phyloP scores from a whole-genome alignment of 2,888 invertebrate genomes.

The Drosophila lutescens region DNA sequence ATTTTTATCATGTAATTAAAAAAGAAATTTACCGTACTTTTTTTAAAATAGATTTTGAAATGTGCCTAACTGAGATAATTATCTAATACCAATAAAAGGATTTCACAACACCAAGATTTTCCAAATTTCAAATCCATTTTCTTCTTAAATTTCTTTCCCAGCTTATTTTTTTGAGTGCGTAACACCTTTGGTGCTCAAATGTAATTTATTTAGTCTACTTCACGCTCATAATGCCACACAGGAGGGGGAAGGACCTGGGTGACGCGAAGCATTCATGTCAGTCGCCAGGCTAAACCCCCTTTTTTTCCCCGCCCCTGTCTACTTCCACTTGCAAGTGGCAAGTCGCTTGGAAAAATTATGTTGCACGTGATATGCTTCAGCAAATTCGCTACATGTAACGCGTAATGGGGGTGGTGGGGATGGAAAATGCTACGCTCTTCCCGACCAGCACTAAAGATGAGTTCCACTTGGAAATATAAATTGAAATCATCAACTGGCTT shows the following conservation, averaged over 20 bases:
- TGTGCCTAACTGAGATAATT: no score
- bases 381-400: constrained; percentile 64
- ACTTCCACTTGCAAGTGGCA: constrained; percentile 52
- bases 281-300: constrained; percentile 24
- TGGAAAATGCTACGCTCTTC: constrained; percentile 5
- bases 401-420: constrained; percentile 16
- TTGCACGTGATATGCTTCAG: constrained; percentile 82
- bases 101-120: no score
- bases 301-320: not conserved
- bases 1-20: no score
- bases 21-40: no score
- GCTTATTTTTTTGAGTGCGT: constrained; percentile 50
- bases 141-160: not conserved
- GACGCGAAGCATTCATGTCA: constrained; percentile 60
- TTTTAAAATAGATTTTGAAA: no score
- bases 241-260: constrained; percentile 3
- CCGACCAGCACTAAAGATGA: constrained; percentile 69
- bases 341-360: constrained; percentile 83
- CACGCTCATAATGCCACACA: constrained; percentile 72
- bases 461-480: constrained; percentile 80
- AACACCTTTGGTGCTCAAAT: constrained; percentile 71
- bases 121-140: no score
- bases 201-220: constrained; percentile 78
- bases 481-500: constrained; percentile 80
- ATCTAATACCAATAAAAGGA: no score